Evolutionary conservation across 2,888 invertebrate genomes (phyloP), one percentile per base, ranked within the genome.

Genomic region (Hemaris fuciformis): DNA sequence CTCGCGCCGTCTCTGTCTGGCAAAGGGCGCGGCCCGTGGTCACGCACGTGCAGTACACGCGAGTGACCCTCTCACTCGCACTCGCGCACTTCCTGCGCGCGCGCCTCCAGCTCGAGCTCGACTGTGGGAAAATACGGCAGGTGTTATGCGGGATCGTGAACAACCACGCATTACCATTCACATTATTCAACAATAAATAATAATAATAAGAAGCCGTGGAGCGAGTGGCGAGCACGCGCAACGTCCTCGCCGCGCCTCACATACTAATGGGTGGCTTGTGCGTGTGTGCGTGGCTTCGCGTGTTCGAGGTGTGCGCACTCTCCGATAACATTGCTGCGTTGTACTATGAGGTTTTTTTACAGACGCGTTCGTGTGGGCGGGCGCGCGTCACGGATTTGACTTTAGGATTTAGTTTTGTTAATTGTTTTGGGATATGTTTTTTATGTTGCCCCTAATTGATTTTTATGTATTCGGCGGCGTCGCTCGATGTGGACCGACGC

Each of bases 91-190:
- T 88, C 89, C 87, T 89, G 88, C 88, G 86, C 88, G 85, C 85
- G 85, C 85, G 88, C 84, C 84, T 81, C 73, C 74, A 78, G 80
- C 78, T 78, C 77, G 76, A 80, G 84, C 85, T 77, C 83, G 90
- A 93, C 87, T 93, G 93, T 93, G 93, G 93, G 93, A 93, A 93
- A 93, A 91, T 85, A 89, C 89, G 93, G 93, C 93, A 93, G 93
- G 93, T 93, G 94, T 88, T 92, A 89, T 89, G 93, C 91, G 91
- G 88, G 91, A 92, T 93, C 93, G 93, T 91, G 93, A 92, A 91
- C 91, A 90, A 89, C 91, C 90, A 91, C 86, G 91, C 91, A 92
- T 91, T 92, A 92, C 91, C 91, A 92, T 92, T 91, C 91, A 91
- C 88, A 90, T 91, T 92, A 92, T 92, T 90, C 91, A 90, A 91